phyloP scores from a whole-genome alignment of 2,113 vertebrate species.

The Pelecanoides urinatrix region DNA sequence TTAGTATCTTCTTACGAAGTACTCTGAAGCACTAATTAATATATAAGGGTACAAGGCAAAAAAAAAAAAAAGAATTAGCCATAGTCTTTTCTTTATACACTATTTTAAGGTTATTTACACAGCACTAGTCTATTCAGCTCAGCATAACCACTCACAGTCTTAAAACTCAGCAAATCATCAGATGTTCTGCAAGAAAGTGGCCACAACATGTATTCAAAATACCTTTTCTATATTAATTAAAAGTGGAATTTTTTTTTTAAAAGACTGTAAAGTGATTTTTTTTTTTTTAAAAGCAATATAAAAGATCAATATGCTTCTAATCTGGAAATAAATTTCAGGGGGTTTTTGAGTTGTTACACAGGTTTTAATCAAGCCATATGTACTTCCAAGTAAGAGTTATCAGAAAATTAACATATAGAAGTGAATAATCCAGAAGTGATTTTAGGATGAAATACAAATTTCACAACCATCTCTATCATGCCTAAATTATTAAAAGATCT shows the following conservation, averaged over 20 bases:
- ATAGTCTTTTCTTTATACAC: background rate
- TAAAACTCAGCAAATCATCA: background rate
- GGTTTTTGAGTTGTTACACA: background rate
- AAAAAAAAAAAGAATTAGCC: background rate
- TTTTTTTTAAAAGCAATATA: background rate
- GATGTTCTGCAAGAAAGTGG: background rate
- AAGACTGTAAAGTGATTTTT: background rate
- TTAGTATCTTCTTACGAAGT: background rate
- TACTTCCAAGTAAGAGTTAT: background rate
- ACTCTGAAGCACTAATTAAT: background rate
- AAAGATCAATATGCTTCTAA: background rate
- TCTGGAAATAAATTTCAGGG: background rate
- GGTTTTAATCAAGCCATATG: background rate
- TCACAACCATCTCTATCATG: background rate
- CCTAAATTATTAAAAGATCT: background rate
- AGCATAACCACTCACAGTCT: background rate
- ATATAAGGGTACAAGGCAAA: background rate
- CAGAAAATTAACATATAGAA: background rate
- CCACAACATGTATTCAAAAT: background rate
- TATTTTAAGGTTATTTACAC: background rate
- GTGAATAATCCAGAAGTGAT: accelerated
- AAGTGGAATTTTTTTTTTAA: background rate
- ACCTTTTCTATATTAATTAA: background rate
- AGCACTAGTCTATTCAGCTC: background rate
- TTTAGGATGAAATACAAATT: background rate